Evolutionary conservation across 2,888 invertebrate genomes (phyloP), one percentile per base, ranked within the genome.

Genomic region (Hyles lineata): DNA sequence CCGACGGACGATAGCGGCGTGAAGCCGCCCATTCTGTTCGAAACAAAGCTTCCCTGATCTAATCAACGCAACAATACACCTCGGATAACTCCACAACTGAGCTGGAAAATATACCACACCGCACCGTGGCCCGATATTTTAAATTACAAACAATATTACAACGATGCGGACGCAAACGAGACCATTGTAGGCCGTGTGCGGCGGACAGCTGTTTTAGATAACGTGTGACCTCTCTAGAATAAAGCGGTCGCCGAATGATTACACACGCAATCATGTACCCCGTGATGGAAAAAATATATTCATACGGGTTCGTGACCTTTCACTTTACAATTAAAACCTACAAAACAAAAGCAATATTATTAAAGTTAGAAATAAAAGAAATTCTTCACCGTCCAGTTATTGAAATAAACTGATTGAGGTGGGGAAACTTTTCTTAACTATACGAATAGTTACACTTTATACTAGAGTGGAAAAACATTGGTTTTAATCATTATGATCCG

Each of bases 1-100:
- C 80, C 83, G 88, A 87, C 90, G 88, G 85, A 84, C 87, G 86
- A 86, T 85, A 86, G 86, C 87, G 81, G 83, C 82, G 86, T 84
- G 86, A 85, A 84, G 83, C 85, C 83, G 82, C 79, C 88, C 84
- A 88, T 91, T 92, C 90, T 89, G 84, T 80, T 79, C 86, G 83
- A 87, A 92, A 93, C 92, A 93, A 92, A 90, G 91, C 90, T 83
- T 76, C 85, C 85, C 91, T 90, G 92, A 93, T 92, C 92, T 93
- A 93, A 93, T 93, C 93, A 93, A 92, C 89, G 88, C 90, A 90
- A 93, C 93, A 93, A 92, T 92, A 92, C 88, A 90, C 89, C 88
- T 88, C 89, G 90, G 86, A 88, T 89, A 89, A 87, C 87, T 87
- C 84, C 85, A 87, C 90, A 90, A 89, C 89, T 88, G 87, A 89